Percentiles rank a stretch among this genome's conserved stretches.
Conservation (phyloP, 1,140 invertebrate species). For the Scaptodrosophila lebanonensis region DNA sequence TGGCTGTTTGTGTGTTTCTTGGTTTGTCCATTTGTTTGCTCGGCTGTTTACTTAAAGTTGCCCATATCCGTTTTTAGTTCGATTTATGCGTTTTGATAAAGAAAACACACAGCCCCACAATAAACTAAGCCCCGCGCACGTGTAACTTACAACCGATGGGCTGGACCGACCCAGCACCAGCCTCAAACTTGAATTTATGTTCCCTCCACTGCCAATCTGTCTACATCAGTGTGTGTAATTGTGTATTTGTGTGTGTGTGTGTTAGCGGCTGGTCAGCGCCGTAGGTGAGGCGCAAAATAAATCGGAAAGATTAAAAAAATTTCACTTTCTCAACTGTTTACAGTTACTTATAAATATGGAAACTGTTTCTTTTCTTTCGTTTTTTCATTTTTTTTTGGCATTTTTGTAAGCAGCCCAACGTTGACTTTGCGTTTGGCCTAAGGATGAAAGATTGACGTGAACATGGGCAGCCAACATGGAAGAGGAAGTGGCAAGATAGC, state of each 20-base stretch:
- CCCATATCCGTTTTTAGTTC: conserved; percentile 70
- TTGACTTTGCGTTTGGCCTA: conserved; percentile 42
- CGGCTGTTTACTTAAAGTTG: conserved; percentile 43
- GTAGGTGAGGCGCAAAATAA: conserved; percentile 58
- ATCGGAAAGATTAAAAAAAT: conserved; percentile 68
- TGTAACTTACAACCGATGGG: conserved; percentile 41
- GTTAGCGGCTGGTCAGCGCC: conserved; percentile 24
- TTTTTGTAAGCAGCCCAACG: no score
- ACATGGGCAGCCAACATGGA: not conserved
- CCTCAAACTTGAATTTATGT: no score
- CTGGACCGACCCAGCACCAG: conserved; percentile 29
- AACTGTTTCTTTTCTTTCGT: no score
- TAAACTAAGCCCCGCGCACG: conserved; percentile 1
- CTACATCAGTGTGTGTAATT: not conserved
- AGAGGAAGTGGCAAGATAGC: no score
- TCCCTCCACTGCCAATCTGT: not conserved
- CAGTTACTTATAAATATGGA: conserved; percentile 71
- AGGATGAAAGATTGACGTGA: conserved; percentile 40
- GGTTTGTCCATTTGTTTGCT: no score
- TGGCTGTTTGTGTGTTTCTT: no score
- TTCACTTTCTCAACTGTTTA: conserved; percentile 69
- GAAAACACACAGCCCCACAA: conserved; percentile 21
- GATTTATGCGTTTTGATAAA: conserved; percentile 70
- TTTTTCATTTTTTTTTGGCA: conserved; percentile 5
- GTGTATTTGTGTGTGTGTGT: conserved; percentile 18